These are phyloP conservation scores for Lepidotrigona ventralis DNA, from an alignment of 1,140 invertebrate genomes.

Conservation along the genomic window DNA sequence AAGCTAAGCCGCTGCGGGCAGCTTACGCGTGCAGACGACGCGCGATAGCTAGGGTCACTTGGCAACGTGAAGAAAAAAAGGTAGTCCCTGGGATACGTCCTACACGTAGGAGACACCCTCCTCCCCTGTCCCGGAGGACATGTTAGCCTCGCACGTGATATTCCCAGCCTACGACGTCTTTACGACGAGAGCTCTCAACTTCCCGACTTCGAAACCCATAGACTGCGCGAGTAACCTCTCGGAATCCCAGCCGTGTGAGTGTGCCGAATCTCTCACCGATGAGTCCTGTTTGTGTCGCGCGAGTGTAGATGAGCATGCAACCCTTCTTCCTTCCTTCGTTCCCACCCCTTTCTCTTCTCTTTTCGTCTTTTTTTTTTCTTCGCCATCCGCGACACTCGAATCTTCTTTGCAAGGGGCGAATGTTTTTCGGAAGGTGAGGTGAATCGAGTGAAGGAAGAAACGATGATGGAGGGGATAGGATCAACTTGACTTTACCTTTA, in stretches of 20 bases:
- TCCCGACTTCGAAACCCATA: conserved; percentile 29
- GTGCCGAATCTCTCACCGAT: not conserved
- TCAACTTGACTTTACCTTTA: too few relatives aligned
- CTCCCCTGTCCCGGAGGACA: conserved; percentile 53
- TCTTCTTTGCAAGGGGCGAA: not conserved
- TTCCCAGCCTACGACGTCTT: conserved; percentile 56
- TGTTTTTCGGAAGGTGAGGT: not conserved
- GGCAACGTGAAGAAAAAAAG: not conserved
- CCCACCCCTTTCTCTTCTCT: not conserved
- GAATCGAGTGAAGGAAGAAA: too few relatives aligned
- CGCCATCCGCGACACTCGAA: conserved; percentile 25
- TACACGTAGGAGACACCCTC: conserved; percentile 44
- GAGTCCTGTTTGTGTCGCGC: not conserved
- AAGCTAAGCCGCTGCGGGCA: conserved; percentile 13
- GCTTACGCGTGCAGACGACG: conserved; percentile 15
- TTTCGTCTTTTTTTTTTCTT: not conserved
- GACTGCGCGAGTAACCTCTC: conserved; percentile 35
- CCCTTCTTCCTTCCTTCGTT: conserved; percentile 26
- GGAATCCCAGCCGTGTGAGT: not conserved
- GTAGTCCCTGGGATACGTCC: not conserved
- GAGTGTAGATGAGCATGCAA: not conserved
- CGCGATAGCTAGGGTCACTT: not conserved
- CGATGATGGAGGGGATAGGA: too few relatives aligned
- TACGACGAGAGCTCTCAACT: conserved; percentile 53
- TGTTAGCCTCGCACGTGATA: conserved; percentile 69